Base-by-base conservation (phyloP, 2,113 vertebrate genomes). In the Odobenus rosmarus region DNA sequence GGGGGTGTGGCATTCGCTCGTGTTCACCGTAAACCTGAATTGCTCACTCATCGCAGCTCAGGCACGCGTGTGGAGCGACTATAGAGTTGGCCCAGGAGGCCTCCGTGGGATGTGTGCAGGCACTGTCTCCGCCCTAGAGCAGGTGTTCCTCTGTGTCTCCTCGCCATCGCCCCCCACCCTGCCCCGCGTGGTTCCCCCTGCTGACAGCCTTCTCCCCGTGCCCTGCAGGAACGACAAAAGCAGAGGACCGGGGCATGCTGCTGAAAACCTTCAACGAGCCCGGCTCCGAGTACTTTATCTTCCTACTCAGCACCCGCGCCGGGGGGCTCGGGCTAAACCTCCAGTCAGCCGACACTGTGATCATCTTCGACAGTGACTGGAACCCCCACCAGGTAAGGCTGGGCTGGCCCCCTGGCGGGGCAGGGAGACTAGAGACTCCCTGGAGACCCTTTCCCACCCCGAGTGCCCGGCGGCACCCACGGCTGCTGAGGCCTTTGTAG, bases 331-430 rank as follows among this genome's bases (percentile, higher is more conserved):
- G 99, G 0, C 99, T 99, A 23, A 99, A 99, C 95, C 99, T 99
- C 18, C 99, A 99, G 98, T 99, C 99, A 0, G 99, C 99, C 0
- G 99, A 99, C 96, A 99, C 99, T 0, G 99, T 99, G 89, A 99
- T 99, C 95, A 99, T 99, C 97, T 99, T 99, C 1, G 99, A 99
- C 99, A 99, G 99, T 9, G 99, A 99, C 98, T 99, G 99, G 99
- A 99, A 99, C 96, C 99, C 99, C 0, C 99, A 99, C 97, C 99
- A 99, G 99, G 99, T 99, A 98, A 85, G 33, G 12, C 24, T 28
- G 1, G 3, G 5, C 36, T 6, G 24, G 31, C 7, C 1, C 24
- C 26, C 36, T 21, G 1, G 2, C 5, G 28, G 14, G 64, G 10
- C 36, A 11, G 42, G 61, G 16, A 18, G 14, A 21, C 42, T 67